phyloP scores from a whole-genome alignment of 1,140 invertebrate species.

The Drosophila prosaltans region DNA sequence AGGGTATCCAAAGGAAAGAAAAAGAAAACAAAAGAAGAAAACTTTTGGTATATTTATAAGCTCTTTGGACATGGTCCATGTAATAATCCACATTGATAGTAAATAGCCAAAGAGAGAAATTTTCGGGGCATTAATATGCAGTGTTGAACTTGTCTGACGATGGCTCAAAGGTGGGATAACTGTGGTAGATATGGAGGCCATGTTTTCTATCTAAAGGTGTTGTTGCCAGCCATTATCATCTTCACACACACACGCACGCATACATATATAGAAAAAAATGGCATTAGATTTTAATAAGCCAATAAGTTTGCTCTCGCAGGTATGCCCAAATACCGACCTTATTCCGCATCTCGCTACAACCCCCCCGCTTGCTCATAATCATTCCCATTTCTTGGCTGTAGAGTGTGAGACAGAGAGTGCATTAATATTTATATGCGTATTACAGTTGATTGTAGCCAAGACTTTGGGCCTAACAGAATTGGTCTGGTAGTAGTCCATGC shows the following conservation, averaged over 20 bases:
- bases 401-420: constrained; percentile 43
- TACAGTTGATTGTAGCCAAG: constrained; percentile 49
- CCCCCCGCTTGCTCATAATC: neutral
- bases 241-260: constrained; percentile 30
- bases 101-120: constrained; percentile 46
- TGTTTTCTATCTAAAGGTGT: constrained; percentile 32
- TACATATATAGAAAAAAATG: constrained; percentile 21
- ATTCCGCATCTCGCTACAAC: constrained; percentile 25
- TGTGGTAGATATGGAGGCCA: constrained; percentile 28
- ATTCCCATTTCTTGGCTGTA: constrained; percentile 1
- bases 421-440: constrained; percentile 76
- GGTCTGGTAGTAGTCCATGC: constrained; percentile 50
- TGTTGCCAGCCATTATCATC: constrained; percentile 38
- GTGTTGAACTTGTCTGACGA: constrained; percentile 46
- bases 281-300: constrained; percentile 79
- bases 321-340: constrained; percentile 31
- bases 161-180: constrained; percentile 53
- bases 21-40: neutral
- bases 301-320: constrained; percentile 76
- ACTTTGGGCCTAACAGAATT: constrained; percentile 7
- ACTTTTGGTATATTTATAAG: constrained; percentile 46
- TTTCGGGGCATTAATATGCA: constrained; percentile 65
- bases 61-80: constrained; percentile 10
- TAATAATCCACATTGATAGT: constrained; percentile 71
- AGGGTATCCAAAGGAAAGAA: neutral